Conservation (phyloP, 2,888 invertebrate genomes). For the Xestia sexstrigata region DNA sequence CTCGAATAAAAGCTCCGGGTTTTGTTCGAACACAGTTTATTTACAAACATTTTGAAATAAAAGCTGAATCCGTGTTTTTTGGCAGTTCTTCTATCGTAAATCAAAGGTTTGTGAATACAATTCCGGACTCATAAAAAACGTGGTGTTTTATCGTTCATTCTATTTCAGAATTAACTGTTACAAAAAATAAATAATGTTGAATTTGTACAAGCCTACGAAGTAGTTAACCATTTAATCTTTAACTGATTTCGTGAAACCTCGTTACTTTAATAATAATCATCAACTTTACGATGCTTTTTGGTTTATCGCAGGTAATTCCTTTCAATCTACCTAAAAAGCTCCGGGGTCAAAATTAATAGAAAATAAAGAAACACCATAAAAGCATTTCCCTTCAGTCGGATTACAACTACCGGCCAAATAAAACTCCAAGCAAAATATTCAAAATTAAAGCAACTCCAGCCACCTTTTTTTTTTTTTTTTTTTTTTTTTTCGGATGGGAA, state of each 20-base stretch:
- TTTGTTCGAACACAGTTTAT: conserved; percentile 37
- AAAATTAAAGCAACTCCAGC: neutral
- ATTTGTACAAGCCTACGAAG: neutral
- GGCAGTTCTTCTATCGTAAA: conserved; percentile 26
- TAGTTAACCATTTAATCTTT: neutral
- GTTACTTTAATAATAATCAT: neutral
- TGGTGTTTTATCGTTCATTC: conserved; percentile 17
- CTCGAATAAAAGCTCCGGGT: conserved; percentile 35
- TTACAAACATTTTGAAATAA: conserved; percentile 33
- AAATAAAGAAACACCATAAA: neutral
- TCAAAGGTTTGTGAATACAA: conserved; percentile 33
- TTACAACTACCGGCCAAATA: neutral
- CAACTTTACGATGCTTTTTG: neutral
- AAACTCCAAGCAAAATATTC: neutral
- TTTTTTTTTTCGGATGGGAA: too few relatives aligned
- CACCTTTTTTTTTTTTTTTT: too few relatives aligned
- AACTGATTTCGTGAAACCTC: neutral
- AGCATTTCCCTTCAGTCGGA: neutral
- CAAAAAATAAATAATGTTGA: neutral
- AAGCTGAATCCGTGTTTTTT: conserved; percentile 15
- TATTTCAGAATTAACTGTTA: conserved; percentile 3
- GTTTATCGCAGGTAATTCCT: neutral
- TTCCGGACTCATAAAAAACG: conserved; percentile 28
- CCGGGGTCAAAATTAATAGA: neutral
- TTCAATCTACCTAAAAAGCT: neutral